These are phyloP conservation scores for Chaunax sp. DNA, from an alignment of 2,797 vertebrate species.

Conservation along the genomic window DNA sequence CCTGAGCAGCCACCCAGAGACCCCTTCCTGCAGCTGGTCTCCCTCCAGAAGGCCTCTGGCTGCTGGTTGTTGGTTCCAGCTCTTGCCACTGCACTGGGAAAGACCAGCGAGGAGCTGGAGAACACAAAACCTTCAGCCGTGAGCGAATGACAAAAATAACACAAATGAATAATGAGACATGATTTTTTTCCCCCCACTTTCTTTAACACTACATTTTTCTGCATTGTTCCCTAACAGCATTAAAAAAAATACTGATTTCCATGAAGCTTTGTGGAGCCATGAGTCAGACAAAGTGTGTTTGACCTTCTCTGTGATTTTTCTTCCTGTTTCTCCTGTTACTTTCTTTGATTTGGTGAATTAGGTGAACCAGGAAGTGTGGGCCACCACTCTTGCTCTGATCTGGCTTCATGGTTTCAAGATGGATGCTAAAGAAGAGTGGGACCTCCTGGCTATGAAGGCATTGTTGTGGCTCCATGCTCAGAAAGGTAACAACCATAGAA, in stretches of 20 bases:
- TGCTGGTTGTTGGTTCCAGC: conserved; percentile 77
- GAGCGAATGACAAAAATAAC: conserved; percentile 13
- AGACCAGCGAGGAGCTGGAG: conserved; percentile 67
- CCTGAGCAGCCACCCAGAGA: conserved; percentile 25
- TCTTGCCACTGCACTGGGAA: conserved; percentile 69
- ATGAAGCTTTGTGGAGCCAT: too few relatives aligned
- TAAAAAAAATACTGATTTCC: too few relatives aligned
- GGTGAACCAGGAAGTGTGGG: conserved; percentile 80
- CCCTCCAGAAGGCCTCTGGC: conserved; percentile 84
- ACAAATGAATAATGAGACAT: not conserved
- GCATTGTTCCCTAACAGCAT: too few relatives aligned
- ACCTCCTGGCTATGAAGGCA: conserved; percentile 84
- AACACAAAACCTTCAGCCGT: conserved; percentile 71
- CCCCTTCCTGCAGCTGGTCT: conserved; percentile 74
- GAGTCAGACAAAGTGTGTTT: too few relatives aligned
- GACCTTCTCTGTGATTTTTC: too few relatives aligned
- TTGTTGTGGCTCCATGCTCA: conserved; percentile 76
- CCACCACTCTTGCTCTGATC: conserved; percentile 84
- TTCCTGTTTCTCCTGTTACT: not conserved
- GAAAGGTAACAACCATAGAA: conserved; percentile 71
- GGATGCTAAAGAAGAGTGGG: conserved; percentile 81
- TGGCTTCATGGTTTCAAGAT: conserved; percentile 81
- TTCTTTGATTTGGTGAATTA: conserved; percentile 43
- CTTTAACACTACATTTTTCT: too few relatives aligned
- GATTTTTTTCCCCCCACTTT: too few relatives aligned